Conservation (phyloP, 2,888 invertebrate species). For the Odontocerum albicorne region DNA sequence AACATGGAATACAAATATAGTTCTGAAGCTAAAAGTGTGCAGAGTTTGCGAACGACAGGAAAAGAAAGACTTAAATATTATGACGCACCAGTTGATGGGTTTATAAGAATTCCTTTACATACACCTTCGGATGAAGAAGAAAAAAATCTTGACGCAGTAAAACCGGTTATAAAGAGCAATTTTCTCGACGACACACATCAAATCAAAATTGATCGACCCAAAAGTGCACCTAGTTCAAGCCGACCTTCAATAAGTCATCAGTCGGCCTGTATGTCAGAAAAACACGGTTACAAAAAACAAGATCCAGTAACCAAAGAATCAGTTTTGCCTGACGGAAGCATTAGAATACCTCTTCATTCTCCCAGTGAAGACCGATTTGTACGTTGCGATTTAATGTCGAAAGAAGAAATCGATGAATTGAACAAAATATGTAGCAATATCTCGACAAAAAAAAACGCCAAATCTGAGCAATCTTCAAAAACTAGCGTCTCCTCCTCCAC, state of each 20-base stretch:
- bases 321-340: conserved; percentile 59
- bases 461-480: conserved; percentile 24
- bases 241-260: conserved; percentile 34
- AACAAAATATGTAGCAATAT: conserved; percentile 31
- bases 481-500: conserved; percentile 27
- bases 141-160: conserved; percentile 29
- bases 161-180: conserved; percentile 1
- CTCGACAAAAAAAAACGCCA: conserved; percentile 23
- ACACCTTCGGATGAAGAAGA: conserved; percentile 71
- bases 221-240: conserved; percentile 35
- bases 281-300: conserved; percentile 40
- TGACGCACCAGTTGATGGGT: conserved; percentile 64
- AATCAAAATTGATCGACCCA: conserved; percentile 32
- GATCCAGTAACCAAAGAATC: conserved; percentile 21
- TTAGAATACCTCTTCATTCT: conserved; percentile 58
- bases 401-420: conserved; percentile 32
- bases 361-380: conserved; percentile 47
- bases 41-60: conserved; percentile 41
- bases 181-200: conserved; percentile 12
- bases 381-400: conserved; percentile 32
- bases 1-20: conserved; percentile 49
- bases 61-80: conserved; percentile 55
- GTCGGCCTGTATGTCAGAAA: conserved; percentile 39
- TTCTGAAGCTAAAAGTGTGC: conserved; percentile 40
- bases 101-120: conserved; percentile 72